Evolutionary conservation across 2,797 vertebrate species (phyloP).

Genomic region (Selene dorsalis): DNA sequence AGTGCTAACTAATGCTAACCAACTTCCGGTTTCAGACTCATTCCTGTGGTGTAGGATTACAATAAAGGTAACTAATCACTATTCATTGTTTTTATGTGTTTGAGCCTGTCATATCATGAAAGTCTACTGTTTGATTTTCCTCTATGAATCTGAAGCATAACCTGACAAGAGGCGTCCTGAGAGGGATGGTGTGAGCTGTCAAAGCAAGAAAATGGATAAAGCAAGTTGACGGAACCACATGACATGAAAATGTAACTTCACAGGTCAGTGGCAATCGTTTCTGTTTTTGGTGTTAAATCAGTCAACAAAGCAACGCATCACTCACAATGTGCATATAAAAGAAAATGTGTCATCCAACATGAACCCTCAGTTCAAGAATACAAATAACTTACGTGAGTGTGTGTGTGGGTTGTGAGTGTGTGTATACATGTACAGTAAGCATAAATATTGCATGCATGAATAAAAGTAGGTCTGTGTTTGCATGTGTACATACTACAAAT

Average conservation of each 20-base stretch:
- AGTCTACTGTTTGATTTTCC: neutral
- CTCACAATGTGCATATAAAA: slow-evolving; percentile 12
- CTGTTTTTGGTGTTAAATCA: neutral
- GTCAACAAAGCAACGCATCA: slow-evolving; percentile 6
- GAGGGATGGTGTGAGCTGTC: neutral
- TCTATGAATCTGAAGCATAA: neutral
- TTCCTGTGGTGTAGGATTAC: no score
- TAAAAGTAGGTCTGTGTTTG: slow-evolving; percentile 4
- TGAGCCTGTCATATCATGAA: neutral
- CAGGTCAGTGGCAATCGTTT: slow-evolving; percentile 31
- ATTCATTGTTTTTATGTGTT: neutral
- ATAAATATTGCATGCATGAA: slow-evolving; percentile 40
- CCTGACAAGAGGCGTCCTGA: neutral
- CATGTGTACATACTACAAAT: slow-evolving; percentile 24
- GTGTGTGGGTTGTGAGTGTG: neutral
- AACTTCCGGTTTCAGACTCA: no score
- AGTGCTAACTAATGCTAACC: no score
- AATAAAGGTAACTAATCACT: neutral
- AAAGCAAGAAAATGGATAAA: slow-evolving; percentile 18
- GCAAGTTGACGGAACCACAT: neutral
- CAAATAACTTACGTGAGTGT: slow-evolving; percentile 30
- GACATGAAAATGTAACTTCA: slow-evolving; percentile 24
- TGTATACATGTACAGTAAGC: slow-evolving; percentile 20
- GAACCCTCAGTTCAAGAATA: neutral
- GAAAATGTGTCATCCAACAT: neutral